A percentile compares a stretch with the other conserved stretches of the same genome.
Evolutionary conservation across 2,888 invertebrate species (phyloP).

Genomic region (Heliconius ethilla): DNA sequence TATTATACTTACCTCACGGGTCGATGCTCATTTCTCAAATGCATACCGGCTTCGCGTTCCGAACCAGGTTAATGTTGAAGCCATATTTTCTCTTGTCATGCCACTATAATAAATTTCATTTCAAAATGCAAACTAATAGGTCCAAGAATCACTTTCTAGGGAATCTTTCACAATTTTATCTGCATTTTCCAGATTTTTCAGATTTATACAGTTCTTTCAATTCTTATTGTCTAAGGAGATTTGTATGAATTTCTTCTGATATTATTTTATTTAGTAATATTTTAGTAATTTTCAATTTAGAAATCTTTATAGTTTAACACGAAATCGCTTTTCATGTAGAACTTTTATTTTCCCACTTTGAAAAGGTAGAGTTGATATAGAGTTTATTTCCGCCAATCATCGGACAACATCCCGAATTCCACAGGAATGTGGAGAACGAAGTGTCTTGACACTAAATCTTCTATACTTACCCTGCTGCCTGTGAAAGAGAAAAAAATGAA

Average conservation of each 20-base stretch:
- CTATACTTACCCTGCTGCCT: neutral
- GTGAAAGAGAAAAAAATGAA: neutral
- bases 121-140: conserved; percentile 33
- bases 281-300: neutral
- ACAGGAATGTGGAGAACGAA: neutral
- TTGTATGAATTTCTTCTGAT: neutral
- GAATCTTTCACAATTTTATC: conserved; percentile 34
- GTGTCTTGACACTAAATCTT: neutral
- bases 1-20: conserved; percentile 15
- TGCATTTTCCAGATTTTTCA: conserved; percentile 29
- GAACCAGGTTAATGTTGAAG: conserved; percentile 46
- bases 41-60: conserved; percentile 34
- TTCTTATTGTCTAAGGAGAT: neutral
- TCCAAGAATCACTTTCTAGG: conserved; percentile 24
- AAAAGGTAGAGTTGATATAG: too few relatives aligned
- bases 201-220: conserved; percentile 23
- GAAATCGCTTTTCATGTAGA: too few relatives aligned
- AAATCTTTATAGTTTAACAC: too few relatives aligned
- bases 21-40: conserved; percentile 39
- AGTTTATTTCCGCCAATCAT: neutral
- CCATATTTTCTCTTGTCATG: conserved; percentile 47
- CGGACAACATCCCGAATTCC: neutral
- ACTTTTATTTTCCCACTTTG: too few relatives aligned
- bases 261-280: neutral
- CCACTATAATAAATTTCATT: conserved; percentile 41